Conservation (phyloP, 2,797 vertebrate species). For the Argentina silus region DNA sequence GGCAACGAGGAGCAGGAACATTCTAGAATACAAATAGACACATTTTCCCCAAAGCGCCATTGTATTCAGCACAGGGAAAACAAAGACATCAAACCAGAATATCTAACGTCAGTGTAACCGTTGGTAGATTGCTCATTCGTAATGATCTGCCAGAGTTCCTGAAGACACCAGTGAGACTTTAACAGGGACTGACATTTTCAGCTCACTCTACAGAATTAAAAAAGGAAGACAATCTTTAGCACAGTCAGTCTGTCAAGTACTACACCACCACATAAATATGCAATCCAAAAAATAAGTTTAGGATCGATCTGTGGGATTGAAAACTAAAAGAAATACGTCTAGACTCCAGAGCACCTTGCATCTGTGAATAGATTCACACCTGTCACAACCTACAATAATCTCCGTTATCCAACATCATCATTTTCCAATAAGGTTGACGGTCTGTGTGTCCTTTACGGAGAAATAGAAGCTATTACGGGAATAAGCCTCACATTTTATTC, state of each 20-base stretch:
- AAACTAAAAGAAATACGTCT: constrained; percentile 42
- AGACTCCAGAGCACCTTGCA: constrained; percentile 17
- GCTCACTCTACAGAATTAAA: constrained; percentile 67
- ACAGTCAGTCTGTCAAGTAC: constrained; percentile 40
- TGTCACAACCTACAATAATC: constrained; percentile 8
- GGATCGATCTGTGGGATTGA: constrained; percentile 36
- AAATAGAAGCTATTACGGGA: not conserved
- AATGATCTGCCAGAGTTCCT: constrained; percentile 61
- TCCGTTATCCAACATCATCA: not conserved
- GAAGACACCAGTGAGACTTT: constrained; percentile 63
- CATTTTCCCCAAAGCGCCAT: not conserved
- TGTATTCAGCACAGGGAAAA: constrained; percentile 37
- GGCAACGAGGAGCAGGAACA: not conserved
- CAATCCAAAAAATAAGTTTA: constrained; percentile 52
- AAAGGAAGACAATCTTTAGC: constrained; percentile 54
- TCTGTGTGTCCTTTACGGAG: constrained; percentile 11
- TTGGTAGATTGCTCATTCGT: constrained; percentile 67
- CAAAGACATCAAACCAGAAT: constrained; percentile 33
- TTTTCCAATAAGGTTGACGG: constrained; percentile 12
- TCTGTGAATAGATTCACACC: constrained; percentile 34
- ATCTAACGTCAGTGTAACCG: constrained; percentile 54
- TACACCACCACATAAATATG: constrained; percentile 48
- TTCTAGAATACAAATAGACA: constrained; percentile 1
- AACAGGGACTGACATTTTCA: constrained; percentile 73
- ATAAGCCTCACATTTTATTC: not conserved